phyloP scores from a whole-genome alignment of 2,797 vertebrate species.

The Sphaeramia orbicularis region DNA sequence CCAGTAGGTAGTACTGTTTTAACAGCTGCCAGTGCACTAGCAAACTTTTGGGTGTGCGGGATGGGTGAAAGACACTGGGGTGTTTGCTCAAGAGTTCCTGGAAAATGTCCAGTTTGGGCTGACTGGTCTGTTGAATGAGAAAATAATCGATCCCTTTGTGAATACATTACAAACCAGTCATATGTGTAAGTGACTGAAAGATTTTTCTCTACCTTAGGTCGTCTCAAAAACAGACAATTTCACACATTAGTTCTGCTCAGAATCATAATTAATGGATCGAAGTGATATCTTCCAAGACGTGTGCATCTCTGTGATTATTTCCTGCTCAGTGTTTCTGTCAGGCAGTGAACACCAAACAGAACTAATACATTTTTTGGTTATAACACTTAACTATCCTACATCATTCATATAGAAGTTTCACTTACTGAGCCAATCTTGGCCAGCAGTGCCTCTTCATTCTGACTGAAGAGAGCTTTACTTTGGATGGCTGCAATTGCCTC shows the following conservation, averaged over 20 bases:
- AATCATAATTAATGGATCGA: too few relatives aligned
- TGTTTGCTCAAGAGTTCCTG: slow-evolving; percentile 94
- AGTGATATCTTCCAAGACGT: too few relatives aligned
- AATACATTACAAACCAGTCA: slow-evolving; percentile 3
- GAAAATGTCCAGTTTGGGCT: slow-evolving; percentile 94
- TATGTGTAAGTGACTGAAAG: background rate
- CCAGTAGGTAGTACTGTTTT: slow-evolving; percentile 96
- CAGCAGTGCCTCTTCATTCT: slow-evolving; percentile 91
- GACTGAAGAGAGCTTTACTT: slow-evolving; percentile 96
- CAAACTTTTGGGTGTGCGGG: slow-evolving; percentile 92
- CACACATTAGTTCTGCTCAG: too few relatives aligned
- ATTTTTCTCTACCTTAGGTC: too few relatives aligned
- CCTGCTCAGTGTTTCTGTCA: too few relatives aligned
- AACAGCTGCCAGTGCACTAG: slow-evolving; percentile 98
- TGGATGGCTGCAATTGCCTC: slow-evolving; percentile 96
- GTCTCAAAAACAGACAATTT: too few relatives aligned
- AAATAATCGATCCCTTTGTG: slow-evolving; percentile 19
- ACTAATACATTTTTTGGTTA: background rate
- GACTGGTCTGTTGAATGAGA: slow-evolving; percentile 86
- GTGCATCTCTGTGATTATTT: too few relatives aligned
- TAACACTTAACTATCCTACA: background rate
- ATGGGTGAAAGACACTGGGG: slow-evolving; percentile 92
- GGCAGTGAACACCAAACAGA: too few relatives aligned
- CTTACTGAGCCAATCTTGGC: slow-evolving; percentile 93
- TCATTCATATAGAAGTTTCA: background rate